phyloP scores from a whole-genome alignment of 2,113 vertebrate species.

The Xyliphius kryptos region DNA sequence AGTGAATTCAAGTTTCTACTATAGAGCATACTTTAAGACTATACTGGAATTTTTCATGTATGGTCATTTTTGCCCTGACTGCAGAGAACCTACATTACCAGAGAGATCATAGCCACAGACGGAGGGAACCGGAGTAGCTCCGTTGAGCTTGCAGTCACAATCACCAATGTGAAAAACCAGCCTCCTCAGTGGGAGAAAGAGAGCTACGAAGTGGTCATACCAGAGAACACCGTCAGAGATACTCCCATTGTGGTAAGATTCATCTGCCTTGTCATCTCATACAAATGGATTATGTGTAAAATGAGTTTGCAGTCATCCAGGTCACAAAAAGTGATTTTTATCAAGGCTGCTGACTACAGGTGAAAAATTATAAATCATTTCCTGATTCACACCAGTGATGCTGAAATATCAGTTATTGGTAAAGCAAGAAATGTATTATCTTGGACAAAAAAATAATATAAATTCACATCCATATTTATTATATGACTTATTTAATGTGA shows the following conservation, averaged over 20 bases:
- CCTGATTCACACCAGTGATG: too few species aligned
- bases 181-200: constrained; percentile 80
- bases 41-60: neutral
- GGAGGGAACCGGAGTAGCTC: constrained; percentile 76
- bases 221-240: constrained; percentile 72
- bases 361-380: too few species aligned
- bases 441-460: too few species aligned
- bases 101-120: constrained; percentile 72
- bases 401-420: too few species aligned
- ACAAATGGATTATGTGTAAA: neutral
- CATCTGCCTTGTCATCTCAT: neutral
- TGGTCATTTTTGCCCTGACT: constrained; percentile 11
- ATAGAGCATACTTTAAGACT: too few species aligned
- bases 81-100: constrained; percentile 69
- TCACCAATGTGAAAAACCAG: constrained; percentile 79
- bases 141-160: constrained; percentile 71
- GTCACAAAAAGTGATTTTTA: neutral
- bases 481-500: too few species aligned
- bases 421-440: too few species aligned
- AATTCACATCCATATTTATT: too few species aligned
- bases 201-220: constrained; percentile 71
- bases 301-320: neutral
- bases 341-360: too few species aligned
- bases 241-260: constrained; percentile 61
- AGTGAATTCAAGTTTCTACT: too few species aligned